These are phyloP conservation scores for Mimumesa dahlbomi DNA, from an alignment of 2,888 invertebrate species.

Conservation along the genomic window DNA sequence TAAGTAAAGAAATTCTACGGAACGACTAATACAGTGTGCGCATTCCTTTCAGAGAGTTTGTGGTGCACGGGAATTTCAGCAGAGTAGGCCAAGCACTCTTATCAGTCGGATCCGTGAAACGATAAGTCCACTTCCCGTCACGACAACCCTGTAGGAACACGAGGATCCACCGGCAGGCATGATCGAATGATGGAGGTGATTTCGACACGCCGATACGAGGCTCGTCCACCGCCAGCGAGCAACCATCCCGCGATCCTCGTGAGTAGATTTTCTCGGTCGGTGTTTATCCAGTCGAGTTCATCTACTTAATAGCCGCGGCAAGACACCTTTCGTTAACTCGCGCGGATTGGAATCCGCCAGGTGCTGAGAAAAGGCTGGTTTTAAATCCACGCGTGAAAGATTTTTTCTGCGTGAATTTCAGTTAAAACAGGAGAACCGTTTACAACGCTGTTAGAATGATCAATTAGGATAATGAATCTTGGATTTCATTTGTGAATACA, in stretches of 20 bases:
- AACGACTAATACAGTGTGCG: no score
- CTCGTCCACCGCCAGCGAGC: slow-evolving; percentile 74
- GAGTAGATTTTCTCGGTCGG: slow-evolving; percentile 49
- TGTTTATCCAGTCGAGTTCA: not conserved
- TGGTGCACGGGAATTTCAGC: no score
- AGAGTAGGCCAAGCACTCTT: not conserved
- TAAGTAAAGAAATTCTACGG: no score
- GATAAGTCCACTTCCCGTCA: slow-evolving; percentile 24
- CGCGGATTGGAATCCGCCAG: slow-evolving; percentile 21
- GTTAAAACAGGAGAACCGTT: no score
- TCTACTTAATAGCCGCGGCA: slow-evolving; percentile 3
- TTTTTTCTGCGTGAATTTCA: no score
- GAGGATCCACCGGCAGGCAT: slow-evolving; percentile 52
- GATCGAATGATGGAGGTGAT: slow-evolving; percentile 77
- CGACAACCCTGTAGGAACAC: slow-evolving; percentile 22
- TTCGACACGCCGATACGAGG: slow-evolving; percentile 78
- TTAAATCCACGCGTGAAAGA: slow-evolving; percentile 10
- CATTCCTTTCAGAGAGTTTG: no score
- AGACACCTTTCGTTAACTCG: slow-evolving; percentile 2
- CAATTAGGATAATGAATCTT: no score
- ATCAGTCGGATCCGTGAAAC: not conserved
- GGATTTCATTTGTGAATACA: no score
- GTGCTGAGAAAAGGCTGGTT: slow-evolving; percentile 24
- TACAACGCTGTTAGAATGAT: no score
- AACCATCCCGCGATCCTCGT: slow-evolving; percentile 73